Conservation (phyloP, 2,113 vertebrate species). For the Podarcis muralis region DNA sequence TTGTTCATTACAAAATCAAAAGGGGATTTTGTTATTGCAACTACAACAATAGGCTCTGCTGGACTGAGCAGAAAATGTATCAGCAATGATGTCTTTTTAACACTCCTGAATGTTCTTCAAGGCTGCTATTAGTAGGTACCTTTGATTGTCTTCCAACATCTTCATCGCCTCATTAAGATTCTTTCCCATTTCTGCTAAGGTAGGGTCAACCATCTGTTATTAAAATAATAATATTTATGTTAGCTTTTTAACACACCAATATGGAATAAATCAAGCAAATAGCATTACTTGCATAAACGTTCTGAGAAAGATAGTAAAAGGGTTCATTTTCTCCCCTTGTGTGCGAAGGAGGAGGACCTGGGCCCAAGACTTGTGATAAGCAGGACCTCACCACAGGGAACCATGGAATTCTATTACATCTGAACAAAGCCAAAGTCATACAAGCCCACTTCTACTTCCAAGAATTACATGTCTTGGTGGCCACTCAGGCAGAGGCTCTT, state of each 20-base stretch:
- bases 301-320: neutral
- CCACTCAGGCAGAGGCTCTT: neutral
- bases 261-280: neutral
- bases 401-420: neutral
- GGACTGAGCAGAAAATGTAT: neutral
- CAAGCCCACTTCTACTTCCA: neutral
- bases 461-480: neutral
- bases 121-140: constrained; percentile 67
- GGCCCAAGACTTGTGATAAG: neutral
- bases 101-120: neutral
- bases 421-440: neutral
- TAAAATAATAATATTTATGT: constrained; percentile 19
- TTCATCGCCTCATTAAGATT: constrained; percentile 93
- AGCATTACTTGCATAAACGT: neutral
- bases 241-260: neutral
- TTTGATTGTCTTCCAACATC: constrained; percentile 87
- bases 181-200: constrained; percentile 89
- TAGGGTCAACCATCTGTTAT: constrained; percentile 85
- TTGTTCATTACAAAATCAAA: neutral
- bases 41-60: neutral
- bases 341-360: neutral
- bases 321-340: neutral
- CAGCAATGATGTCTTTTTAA: neutral
- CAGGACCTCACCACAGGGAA: neutral
- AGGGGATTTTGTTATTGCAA: neutral